Conservation (phyloP, 2,797 vertebrate species). For the Rhincodon typus region DNA sequence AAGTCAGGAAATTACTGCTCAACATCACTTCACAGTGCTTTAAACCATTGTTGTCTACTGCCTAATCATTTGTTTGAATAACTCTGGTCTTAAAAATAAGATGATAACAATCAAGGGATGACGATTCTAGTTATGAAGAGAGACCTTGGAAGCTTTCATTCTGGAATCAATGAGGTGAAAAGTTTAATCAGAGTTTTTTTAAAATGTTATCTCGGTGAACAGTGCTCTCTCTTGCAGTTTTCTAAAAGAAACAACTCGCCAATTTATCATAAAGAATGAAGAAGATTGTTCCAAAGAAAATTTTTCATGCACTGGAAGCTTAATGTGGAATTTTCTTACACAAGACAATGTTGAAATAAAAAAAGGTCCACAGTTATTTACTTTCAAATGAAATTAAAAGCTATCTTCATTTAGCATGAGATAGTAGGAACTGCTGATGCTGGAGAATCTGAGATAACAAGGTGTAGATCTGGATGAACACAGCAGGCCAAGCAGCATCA, state of each 20-base stretch:
- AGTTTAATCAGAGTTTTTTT: background rate
- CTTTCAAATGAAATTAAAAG: background rate
- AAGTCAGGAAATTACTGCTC: background rate
- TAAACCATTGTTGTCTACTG: background rate
- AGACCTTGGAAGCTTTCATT: background rate
- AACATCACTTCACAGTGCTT: background rate
- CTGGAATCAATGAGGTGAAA: background rate
- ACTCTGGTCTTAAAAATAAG: background rate
- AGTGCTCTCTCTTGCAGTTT: background rate
- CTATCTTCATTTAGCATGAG: background rate
- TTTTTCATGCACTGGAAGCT: background rate
- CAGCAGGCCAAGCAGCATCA: too few species aligned
- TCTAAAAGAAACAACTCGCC: background rate
- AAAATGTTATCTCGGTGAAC: background rate
- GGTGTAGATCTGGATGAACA: too few species aligned
- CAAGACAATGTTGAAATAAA: background rate
- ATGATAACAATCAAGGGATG: background rate
- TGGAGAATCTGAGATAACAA: too few species aligned
- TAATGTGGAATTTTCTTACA: background rate
- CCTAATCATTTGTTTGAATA: background rate
- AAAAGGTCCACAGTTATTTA: background rate
- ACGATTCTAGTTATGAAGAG: background rate
- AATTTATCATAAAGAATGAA: background rate
- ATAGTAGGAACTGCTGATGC: too few species aligned
- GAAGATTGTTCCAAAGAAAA: background rate